Evolutionary conservation across 2,888 invertebrate species (phyloP).

Genomic region (Eilema griseolum): DNA sequence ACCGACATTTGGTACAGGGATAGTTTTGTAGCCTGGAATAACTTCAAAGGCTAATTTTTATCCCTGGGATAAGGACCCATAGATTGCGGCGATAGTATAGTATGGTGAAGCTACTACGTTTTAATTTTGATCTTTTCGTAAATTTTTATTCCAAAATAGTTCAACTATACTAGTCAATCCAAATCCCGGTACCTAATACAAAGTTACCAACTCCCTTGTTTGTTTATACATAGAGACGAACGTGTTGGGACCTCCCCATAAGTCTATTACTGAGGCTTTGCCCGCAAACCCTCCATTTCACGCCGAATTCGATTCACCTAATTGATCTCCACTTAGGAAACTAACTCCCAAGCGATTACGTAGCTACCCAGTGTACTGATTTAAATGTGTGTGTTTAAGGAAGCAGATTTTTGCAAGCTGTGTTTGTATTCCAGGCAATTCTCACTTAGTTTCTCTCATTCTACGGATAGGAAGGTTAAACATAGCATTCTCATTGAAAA

Average conservation of each 20-base stretch:
- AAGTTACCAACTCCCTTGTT: constrained; percentile 48
- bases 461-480: not conserved
- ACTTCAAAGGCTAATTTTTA: no score
- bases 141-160: not conserved
- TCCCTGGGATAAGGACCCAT: no score
- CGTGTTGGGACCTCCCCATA: constrained; percentile 48
- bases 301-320: constrained; percentile 72
- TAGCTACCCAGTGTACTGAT: constrained; percentile 44
- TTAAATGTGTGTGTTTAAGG: constrained; percentile 43
- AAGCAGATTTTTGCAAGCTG: not conserved
- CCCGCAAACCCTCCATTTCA: constrained; percentile 59
- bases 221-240: constrained; percentile 36
- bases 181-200: constrained; percentile 26
- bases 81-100: no score
- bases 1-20: no score
- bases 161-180: constrained; percentile 10
- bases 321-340: constrained; percentile 75
- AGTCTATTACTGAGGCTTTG: constrained; percentile 52
- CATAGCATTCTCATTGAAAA: not conserved
- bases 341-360: constrained; percentile 65
- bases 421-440: not conserved
- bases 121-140: not conserved
- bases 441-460: not conserved
- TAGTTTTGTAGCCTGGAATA: no score
- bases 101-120: no score